Conservation (phyloP, 1,140 invertebrate species). For the Archivesica marissinica region DNA sequence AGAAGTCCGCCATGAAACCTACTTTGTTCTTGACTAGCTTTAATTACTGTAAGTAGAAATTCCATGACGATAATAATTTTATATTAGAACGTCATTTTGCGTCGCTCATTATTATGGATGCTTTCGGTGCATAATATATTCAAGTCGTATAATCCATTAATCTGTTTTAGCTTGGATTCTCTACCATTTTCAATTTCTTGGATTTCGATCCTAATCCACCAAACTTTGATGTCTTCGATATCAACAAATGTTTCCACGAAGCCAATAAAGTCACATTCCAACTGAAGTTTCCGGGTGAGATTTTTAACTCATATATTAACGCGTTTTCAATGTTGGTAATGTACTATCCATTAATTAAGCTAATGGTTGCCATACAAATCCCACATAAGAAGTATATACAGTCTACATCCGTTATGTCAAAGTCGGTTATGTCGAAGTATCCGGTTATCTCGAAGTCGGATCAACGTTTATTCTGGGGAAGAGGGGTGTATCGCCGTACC, state of each 20-base stretch:
- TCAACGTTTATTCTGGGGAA: not conserved
- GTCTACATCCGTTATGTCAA: no score
- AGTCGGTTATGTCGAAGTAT: no score
- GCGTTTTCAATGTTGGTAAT: not conserved
- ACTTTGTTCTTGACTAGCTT: not conserved
- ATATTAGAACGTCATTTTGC: not conserved
- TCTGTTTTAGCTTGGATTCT: conserved; percentile 51
- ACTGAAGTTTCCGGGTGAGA: conserved; percentile 63
- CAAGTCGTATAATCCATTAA: not conserved
- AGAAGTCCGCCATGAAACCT: no score
- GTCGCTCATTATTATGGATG: not conserved
- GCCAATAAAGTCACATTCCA: conserved; percentile 57
- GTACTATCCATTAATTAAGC: not conserved
- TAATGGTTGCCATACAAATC: not conserved
- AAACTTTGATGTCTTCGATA: conserved; percentile 54
- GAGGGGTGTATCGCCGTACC: not conserved
- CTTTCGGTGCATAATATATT: not conserved
- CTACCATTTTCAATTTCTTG: conserved; percentile 63
- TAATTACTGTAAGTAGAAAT: not conserved
- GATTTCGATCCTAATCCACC: conserved; percentile 61
- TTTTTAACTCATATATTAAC: not conserved
- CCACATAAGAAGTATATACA: no score
- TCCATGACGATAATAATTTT: not conserved
- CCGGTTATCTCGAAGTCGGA: no score
- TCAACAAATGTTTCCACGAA: conserved; percentile 63